Conservation (phyloP, 1,140 invertebrate genomes). For the Diachasma alloeum region DNA sequence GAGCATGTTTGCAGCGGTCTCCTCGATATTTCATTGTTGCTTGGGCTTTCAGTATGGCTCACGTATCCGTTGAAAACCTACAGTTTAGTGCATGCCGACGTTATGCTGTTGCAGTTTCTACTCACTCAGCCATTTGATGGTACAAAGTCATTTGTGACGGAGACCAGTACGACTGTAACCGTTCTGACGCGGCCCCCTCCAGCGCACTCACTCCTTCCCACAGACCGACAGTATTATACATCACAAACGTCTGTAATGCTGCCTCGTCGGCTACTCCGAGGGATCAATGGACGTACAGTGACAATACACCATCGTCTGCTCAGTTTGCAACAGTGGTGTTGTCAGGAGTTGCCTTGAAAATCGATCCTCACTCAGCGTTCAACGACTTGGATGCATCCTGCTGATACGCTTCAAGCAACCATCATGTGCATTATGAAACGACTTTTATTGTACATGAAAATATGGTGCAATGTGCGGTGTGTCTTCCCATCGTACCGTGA, state of each 20-base stretch:
- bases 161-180: not conserved
- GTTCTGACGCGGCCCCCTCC: not conserved
- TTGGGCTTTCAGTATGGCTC: not conserved
- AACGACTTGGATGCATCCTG: not conserved
- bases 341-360: not conserved
- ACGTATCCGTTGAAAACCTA: constrained; percentile 3
- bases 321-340: not conserved
- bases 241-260: constrained; percentile 1
- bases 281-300: constrained; percentile 31
- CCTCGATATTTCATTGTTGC: constrained; percentile 3
- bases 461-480: not conserved
- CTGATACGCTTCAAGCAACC: not conserved
- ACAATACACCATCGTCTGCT: constrained; percentile 26
- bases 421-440: not conserved
- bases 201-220: too few relatives aligned
- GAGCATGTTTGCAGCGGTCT: not conserved
- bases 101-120: not conserved
- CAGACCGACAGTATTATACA: not conserved
- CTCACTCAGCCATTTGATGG: constrained; percentile 9
- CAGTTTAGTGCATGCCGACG: not conserved
- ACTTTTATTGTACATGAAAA: not conserved
- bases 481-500: not conserved
- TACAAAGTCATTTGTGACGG: not conserved
- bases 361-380: not conserved
- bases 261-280: constrained; percentile 20